Evolutionary conservation across 2,113 vertebrate species (phyloP), one percentile per base, ranked within the genome.

Genomic region (Cebus imitator): DNA sequence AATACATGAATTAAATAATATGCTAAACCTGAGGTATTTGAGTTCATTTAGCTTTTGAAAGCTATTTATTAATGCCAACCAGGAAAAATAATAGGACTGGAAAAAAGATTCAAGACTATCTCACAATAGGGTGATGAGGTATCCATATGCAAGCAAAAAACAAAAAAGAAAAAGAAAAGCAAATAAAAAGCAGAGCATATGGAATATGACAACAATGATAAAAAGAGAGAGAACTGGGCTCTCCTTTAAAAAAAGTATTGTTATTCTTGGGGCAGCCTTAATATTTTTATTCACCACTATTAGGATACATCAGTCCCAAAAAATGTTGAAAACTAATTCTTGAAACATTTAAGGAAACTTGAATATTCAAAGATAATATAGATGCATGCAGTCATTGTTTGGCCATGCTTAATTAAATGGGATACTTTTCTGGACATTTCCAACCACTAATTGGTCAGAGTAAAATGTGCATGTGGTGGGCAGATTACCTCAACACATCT

Each of bases 361-460:
- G 78, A 94, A 72, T 48, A 91, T 81, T 94, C 68, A 64, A 48
- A 80, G 48, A 55, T 85, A 90, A 73, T 18, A 75, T 6, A 18
- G 55, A 91, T 32, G 87, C 25, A 13, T 0, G 64, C 14, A 70
- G 52, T 86, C 81, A 93, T 87, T 0, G 0, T 93, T 90, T 95
- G 40, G 84, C 83, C 86, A 37, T 43, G 35, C 55, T 85, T 84
- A 95, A 97, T 97, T 97, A 97, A 97, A 92, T 52, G 13, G 61
- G 37, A 87, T 91, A 91, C 45, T 95, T 87, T 94, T 78, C 40
- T 76, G 72, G 73, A 96, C 73, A 94, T 97, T 95, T 90, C 80
- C 73, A 92, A 92, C 81, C 85, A 91, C 95, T 97, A 97, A 98
- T 96, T 96, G 95, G 92, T 70, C 64, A 35, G 73, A 43, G 45